phyloP scores from a whole-genome alignment of 2,113 vertebrate genomes.

The Leptobrachium ailaonicum region DNA sequence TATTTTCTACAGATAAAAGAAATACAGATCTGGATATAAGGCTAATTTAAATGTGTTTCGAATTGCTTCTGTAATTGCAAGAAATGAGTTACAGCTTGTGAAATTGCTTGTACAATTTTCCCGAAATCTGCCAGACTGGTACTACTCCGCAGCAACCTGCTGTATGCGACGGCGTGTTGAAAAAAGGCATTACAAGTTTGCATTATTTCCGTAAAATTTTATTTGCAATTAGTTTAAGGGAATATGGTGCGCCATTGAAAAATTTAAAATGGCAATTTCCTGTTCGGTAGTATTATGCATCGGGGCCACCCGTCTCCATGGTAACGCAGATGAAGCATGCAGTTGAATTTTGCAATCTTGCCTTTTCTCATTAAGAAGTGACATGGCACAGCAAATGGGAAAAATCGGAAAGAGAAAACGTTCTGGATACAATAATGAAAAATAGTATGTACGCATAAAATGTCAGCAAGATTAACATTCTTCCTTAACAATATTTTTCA shows the following conservation, averaged over 20 bases:
- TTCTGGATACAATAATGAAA: constrained; percentile 30
- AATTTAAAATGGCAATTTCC: constrained; percentile 45
- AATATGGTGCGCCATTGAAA: constrained; percentile 27
- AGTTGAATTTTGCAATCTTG: constrained; percentile 37
- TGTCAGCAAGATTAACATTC: constrained; percentile 42
- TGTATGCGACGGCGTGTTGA: neutral
- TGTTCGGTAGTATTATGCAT: constrained; percentile 25
- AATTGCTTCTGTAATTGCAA: neutral
- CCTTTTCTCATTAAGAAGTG: constrained; percentile 41
- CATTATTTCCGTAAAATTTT: constrained; percentile 15
- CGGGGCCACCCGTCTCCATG: constrained; percentile 31
- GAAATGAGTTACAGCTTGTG: neutral
- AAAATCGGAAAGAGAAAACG: constrained; percentile 42
- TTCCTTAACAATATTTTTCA: constrained; percentile 11
- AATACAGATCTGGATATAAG: neutral
- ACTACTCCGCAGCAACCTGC: neutral
- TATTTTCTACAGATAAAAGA: neutral
- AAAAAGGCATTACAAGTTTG: constrained; percentile 19
- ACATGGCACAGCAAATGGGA: constrained; percentile 45
- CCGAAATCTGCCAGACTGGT: neutral
- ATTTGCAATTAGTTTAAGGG: constrained; percentile 39
- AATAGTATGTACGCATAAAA: constrained; percentile 26
- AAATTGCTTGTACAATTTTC: neutral
- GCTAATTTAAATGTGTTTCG: neutral
- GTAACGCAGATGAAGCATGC: constrained; percentile 44